Percentiles rank a stretch among this genome's conserved stretches.
These are phyloP conservation scores for Caenorhabditis plicata DNA, from an alignment of 2,888 invertebrate species.

Conservation along the genomic window DNA sequence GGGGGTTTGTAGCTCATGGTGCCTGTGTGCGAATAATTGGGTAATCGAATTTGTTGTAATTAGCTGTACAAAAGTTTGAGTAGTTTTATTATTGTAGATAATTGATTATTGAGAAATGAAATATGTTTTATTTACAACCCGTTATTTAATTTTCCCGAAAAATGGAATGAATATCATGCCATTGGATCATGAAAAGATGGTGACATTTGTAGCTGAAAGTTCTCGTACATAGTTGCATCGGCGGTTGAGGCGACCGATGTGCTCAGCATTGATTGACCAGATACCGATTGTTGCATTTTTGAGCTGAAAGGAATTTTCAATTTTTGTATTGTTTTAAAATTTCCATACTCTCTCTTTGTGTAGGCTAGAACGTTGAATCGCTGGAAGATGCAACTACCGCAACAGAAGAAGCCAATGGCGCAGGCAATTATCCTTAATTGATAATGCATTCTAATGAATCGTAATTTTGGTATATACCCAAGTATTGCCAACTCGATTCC, in stretches of 20 bases:
- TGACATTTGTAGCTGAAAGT: slow-evolving; percentile 22
- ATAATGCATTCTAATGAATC: not conserved
- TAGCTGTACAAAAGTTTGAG: too few relatives aligned
- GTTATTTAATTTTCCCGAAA: too few relatives aligned
- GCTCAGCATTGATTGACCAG: slow-evolving; percentile 38
- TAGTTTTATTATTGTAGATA: too few relatives aligned
- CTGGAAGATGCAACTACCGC: slow-evolving; percentile 15
- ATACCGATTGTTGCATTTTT: slow-evolving; percentile 39
- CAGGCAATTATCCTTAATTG: slow-evolving; percentile 10
- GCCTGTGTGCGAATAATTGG: too few relatives aligned
- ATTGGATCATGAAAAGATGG: slow-evolving; percentile 3
- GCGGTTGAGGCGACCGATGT: slow-evolving; percentile 20
- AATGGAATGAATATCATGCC: too few relatives aligned
- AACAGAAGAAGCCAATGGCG: slow-evolving; percentile 9
- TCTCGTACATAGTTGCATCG: slow-evolving; percentile 38
- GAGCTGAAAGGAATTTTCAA: too few relatives aligned
- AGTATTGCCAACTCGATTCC: not conserved
- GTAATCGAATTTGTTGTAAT: too few relatives aligned
- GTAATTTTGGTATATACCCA: not conserved
- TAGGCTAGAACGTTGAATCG: slow-evolving; percentile 4
- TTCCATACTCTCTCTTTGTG: slow-evolving; percentile 28
- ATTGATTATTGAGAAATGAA: too few relatives aligned
- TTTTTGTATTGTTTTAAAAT: too few relatives aligned
- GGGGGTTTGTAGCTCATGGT: too few relatives aligned
- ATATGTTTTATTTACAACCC: too few relatives aligned